Evolutionary conservation across 2,113 vertebrate genomes (phyloP), one percentile per base, ranked within the genome.

Genomic region (Microtus pennsylvanicus): DNA sequence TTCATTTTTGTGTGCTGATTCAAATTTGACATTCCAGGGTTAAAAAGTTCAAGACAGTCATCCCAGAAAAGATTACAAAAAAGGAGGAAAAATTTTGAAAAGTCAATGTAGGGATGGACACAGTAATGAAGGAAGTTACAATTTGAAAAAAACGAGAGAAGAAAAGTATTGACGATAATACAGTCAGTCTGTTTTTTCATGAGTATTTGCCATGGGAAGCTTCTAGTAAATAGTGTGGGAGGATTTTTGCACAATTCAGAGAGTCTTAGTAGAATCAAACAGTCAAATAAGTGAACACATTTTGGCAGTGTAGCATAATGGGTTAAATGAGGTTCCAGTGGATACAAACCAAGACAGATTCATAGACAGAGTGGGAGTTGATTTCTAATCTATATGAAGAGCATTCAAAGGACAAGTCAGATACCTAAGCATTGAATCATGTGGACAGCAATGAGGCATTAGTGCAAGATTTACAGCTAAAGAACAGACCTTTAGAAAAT

Each of bases 21-120:
- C 26, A 42, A 33, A 38, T 72, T 52, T 99, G 47, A 99, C 87
- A 98, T 98, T 35, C 99, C 99, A 80, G 99, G 99, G 87, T 97
- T 99, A 55, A 99, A 99, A 98, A 98, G 97, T 99, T 99, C 97
- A 99, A 99, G 89, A 97, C 99, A 91, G 99, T 99, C 95, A 99
- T 99, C 10, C 97, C 98, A 12, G 99, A 99, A 13, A 99, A 99
- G 97, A 99, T 99, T 6, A 72, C 98, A 63, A 99, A 98, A 97
- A 99, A 99, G 99, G 96, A 99, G 99, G 95, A 81, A 63, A 83
- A 99, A 21, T 21, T 58, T 58, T 58, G 99, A 96, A 99, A 99
- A 61, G 1, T 61, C 96, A 99, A 99, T 91, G 99, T 99, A 89
- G 99, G 99, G 0, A 89, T 99, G 86, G 98, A 99, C 63, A 99